Conservation (phyloP, 2,113 vertebrate genomes). For the Nothocercus nigrocapillus region DNA sequence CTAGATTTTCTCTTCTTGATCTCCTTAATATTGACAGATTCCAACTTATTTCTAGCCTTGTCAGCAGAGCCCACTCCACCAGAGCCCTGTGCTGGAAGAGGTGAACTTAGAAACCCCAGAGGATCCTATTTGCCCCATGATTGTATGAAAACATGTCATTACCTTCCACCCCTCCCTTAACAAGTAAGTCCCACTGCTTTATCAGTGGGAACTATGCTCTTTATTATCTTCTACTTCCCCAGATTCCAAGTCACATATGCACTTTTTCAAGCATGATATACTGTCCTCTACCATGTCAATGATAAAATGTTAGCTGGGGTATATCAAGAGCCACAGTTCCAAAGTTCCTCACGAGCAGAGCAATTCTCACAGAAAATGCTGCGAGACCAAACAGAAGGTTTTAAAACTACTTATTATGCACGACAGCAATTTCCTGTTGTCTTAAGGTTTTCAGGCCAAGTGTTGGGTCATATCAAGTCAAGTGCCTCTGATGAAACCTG, state of each 20-base stretch:
- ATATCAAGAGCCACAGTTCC: background rate
- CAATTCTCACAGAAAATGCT: background rate
- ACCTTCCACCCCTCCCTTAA: background rate
- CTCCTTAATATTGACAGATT: rapidly evolving
- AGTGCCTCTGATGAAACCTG: background rate
- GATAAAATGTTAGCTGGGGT: background rate
- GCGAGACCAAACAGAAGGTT: background rate
- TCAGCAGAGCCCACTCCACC: background rate
- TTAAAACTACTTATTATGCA: background rate
- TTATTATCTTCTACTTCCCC: background rate
- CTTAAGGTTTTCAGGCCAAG: background rate
- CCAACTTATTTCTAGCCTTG: background rate
- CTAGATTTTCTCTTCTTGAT: background rate
- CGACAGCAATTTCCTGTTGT: background rate
- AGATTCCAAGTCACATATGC: background rate
- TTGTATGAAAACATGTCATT: background rate
- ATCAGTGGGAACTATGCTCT: background rate
- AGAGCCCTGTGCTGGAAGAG: background rate
- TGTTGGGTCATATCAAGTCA: background rate
- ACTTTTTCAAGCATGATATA: background rate
- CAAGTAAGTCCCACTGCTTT: background rate
- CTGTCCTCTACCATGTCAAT: background rate
- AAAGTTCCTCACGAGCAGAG: background rate
- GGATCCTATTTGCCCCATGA: background rate
- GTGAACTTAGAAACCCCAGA: background rate